These are phyloP conservation scores for Tragelaphus imberbis DNA, from an alignment of 2,113 vertebrate genomes.

Conservation along the genomic window DNA sequence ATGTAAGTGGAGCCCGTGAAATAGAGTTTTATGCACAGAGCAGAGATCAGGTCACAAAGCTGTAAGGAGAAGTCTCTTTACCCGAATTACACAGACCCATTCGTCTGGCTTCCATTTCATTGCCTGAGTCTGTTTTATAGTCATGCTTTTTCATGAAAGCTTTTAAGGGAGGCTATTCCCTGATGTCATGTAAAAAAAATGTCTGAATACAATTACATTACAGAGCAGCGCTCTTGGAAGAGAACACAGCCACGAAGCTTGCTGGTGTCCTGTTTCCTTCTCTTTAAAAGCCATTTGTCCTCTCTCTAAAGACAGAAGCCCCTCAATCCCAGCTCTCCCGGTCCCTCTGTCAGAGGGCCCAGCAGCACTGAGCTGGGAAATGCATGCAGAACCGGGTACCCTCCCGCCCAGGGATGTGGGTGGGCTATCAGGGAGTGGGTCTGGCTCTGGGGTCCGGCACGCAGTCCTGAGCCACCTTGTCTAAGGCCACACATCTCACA, in stretches of 20 bases:
- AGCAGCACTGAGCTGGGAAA: not conserved
- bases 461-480: not conserved
- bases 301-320: not conserved
- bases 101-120: slow-evolving; percentile 80
- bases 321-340: not conserved
- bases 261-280: slow-evolving; percentile 30
- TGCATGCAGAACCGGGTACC: not conserved
- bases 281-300: slow-evolving; percentile 3
- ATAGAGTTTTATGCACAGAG: slow-evolving; percentile 65
- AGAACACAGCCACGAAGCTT: not conserved
- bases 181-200: slow-evolving; percentile 75
- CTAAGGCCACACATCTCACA: not conserved
- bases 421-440: not conserved
- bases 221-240: slow-evolving; percentile 54
- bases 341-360: not conserved
- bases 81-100: slow-evolving; percentile 62
- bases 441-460: not conserved
- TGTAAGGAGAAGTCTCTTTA: slow-evolving; percentile 67
- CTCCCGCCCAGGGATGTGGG: not conserved
- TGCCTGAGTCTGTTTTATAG: slow-evolving; percentile 77
- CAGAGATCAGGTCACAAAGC: slow-evolving; percentile 66
- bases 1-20: slow-evolving; percentile 61
- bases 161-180: slow-evolving; percentile 76
- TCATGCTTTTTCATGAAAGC: slow-evolving; percentile 76
- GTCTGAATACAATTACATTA: slow-evolving; percentile 73